phyloP scores from a whole-genome alignment of 2,888 invertebrate species.

The Lamellibrachia satsuma region DNA sequence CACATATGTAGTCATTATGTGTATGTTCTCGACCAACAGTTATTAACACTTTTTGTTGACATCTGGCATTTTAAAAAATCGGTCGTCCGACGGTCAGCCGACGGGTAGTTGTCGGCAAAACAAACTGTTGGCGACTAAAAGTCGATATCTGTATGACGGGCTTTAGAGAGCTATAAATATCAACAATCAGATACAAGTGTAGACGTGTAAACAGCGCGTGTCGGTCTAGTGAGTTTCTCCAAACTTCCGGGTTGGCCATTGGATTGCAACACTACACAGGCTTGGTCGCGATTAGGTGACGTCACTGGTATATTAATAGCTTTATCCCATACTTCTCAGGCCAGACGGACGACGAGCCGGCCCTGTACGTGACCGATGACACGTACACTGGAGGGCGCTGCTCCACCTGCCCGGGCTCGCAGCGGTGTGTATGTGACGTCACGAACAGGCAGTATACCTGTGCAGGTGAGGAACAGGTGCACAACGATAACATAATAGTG shows the following conservation, averaged over 20 bases:
- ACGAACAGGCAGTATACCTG: background rate
- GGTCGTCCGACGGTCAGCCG: no score
- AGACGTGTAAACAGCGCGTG: background rate
- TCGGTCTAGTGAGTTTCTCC: background rate
- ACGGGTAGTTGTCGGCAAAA: no score
- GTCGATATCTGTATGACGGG: no score
- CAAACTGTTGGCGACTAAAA: no score
- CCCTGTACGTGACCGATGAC: background rate
- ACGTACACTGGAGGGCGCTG: background rate
- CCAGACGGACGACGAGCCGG: background rate
- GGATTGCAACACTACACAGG: background rate
- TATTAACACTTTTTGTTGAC: no score
- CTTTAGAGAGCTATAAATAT: no score
- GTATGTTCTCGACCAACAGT: no score
- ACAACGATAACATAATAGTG: background rate
- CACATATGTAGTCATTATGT: no score
- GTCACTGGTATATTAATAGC: background rate
- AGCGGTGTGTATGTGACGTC: background rate
- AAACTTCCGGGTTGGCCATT: background rate
- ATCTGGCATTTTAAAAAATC: no score
- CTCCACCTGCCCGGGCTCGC: background rate
- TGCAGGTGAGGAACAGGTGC: background rate
- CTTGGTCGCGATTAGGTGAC: background rate
- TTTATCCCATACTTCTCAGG: background rate
- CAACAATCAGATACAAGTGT: background rate